Percentiles rank a stretch among this genome's conserved stretches.
Conservation (phyloP, 2,888 invertebrate genomes). For the Brachypalpus laphriformis region DNA sequence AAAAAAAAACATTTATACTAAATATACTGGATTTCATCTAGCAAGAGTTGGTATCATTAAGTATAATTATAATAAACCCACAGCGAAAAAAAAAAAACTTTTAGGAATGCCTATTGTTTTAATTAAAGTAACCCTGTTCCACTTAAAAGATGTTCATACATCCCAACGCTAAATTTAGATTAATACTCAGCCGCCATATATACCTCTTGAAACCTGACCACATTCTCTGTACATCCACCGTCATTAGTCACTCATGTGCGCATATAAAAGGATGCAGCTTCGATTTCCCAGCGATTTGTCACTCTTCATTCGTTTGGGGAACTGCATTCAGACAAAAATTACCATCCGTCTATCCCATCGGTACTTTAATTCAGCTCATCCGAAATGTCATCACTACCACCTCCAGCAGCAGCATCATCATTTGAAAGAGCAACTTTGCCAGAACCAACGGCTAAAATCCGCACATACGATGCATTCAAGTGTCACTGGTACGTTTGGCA, state of each 20-base stretch:
- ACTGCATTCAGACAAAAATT: neutral
- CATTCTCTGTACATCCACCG: neutral
- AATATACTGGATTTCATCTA: no score
- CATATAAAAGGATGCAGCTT: constrained; percentile 19
- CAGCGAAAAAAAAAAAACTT: no score
- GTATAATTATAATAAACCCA: no score
- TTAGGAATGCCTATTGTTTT: no score
- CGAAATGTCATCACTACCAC: neutral
- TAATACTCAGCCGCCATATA: neutral
- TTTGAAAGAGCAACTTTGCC: neutral
- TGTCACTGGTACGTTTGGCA: constrained; percentile 79
- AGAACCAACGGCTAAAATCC: constrained; percentile 4
- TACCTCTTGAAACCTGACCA: neutral
- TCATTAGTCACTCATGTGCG: constrained; percentile 10
- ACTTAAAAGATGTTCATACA: no score
- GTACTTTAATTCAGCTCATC: neutral
- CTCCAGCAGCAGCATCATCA: neutral
- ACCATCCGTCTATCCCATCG: neutral
- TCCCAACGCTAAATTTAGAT: no score
- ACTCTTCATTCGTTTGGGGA: neutral
- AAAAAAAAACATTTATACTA: no score
- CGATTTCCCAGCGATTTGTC: neutral
- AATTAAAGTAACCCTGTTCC: no score
- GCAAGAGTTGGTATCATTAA: no score
- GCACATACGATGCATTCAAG: constrained; percentile 76